Conservation (phyloP, 2,113 vertebrate genomes). For the Pelecanoides urinatrix region DNA sequence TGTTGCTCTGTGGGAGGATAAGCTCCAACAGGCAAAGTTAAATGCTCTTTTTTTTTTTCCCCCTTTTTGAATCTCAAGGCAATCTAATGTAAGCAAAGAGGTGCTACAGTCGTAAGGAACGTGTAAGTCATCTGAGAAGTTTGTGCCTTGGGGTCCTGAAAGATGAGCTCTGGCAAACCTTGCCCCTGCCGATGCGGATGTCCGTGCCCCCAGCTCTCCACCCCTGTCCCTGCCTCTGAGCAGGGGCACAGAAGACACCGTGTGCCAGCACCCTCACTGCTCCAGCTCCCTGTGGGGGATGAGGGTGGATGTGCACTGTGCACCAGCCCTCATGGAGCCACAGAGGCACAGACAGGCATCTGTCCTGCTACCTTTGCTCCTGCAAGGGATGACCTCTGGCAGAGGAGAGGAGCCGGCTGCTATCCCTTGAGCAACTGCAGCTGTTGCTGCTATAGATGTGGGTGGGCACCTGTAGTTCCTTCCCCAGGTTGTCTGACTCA, state of each 20-base stretch:
- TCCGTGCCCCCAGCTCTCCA: neutral
- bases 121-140: neutral
- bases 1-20: neutral
- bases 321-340: neutral
- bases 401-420: neutral
- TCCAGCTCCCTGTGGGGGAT: neutral
- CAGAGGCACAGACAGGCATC: accelerated
- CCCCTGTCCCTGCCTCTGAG: neutral
- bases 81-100: neutral
- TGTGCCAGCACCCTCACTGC: neutral
- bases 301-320: neutral
- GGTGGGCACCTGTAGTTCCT: neutral
- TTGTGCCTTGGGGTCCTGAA: neutral
- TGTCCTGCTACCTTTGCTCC: neutral
- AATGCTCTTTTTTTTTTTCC: neutral
- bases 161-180: neutral
- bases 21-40: neutral
- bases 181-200: neutral
- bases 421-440: neutral
- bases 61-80: neutral
- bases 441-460: neutral
- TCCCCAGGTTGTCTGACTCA: neutral
- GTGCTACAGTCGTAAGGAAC: neutral
- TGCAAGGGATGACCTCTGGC: neutral
- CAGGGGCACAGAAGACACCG: neutral